Conservation (phyloP, 2,888 invertebrate species). For the Drosophila longiperda region DNA sequence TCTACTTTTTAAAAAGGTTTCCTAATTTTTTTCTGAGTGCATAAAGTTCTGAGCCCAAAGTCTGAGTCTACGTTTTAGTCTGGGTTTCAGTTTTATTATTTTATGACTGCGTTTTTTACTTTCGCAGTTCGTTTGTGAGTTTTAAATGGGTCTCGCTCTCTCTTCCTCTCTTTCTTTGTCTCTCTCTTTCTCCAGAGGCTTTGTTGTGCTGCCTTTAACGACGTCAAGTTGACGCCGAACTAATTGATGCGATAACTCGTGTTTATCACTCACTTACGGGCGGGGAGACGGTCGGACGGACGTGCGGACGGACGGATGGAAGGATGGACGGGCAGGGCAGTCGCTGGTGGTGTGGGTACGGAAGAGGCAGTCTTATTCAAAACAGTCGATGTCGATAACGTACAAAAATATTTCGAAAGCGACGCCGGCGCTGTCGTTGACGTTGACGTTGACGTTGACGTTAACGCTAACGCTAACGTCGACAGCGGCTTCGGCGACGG, state of each 20-base stretch:
- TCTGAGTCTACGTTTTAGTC: slow-evolving; percentile 7
- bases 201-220: slow-evolving; percentile 66
- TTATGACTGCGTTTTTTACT: slow-evolving; percentile 64
- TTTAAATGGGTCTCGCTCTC: slow-evolving; percentile 2
- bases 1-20: neutral
- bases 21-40: neutral
- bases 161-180: neutral
- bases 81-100: slow-evolving; percentile 38
- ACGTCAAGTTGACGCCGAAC: slow-evolving; percentile 81
- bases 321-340: neutral
- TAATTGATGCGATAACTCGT: slow-evolving; percentile 79
- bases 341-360: slow-evolving; percentile 12
- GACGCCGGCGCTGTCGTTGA: slow-evolving; percentile 19
- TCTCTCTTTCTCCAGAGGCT: slow-evolving; percentile 13
- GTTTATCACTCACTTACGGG: slow-evolving; percentile 78
- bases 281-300: slow-evolving; percentile 19
- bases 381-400: slow-evolving; percentile 65
- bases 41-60: slow-evolving; percentile 12
- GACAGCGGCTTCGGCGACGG: slow-evolving; percentile 16
- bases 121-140: slow-evolving; percentile 46
- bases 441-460: neutral
- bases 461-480: neutral
- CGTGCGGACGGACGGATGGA: slow-evolving; percentile 10
- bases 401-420: slow-evolving; percentile 68
- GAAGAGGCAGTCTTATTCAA: slow-evolving; percentile 44